These are phyloP conservation scores for Deilephila elpenor DNA, from an alignment of 2,888 invertebrate genomes.

Conservation along the genomic window DNA sequence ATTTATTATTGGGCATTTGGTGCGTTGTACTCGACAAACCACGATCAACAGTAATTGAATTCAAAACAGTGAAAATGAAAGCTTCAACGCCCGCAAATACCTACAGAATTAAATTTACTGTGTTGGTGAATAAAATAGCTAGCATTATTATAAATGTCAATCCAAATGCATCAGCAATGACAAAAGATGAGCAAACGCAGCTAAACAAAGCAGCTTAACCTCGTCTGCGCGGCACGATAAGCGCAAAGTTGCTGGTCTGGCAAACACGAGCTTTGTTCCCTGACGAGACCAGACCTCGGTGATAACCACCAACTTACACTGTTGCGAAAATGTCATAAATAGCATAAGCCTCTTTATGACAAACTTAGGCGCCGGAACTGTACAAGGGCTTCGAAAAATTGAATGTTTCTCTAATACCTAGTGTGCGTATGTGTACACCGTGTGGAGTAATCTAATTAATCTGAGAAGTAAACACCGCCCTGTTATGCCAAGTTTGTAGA, in stretches of 20 bases:
- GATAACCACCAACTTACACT: conserved; percentile 1
- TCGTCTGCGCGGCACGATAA: conserved; percentile 16
- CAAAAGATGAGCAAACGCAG: conserved; percentile 8
- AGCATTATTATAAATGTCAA: neutral
- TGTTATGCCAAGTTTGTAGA: neutral
- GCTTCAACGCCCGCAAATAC: too few species aligned
- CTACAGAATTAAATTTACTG: too few species aligned
- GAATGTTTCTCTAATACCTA: too few species aligned
- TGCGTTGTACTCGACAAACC: too few species aligned
- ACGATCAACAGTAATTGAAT: too few species aligned
- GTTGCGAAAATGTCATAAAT: neutral
- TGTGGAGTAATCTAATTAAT: conserved; percentile 1
- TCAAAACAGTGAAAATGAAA: too few species aligned
- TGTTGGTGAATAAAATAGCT: too few species aligned
- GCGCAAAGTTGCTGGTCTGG: conserved; percentile 17
- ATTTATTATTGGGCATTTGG: too few species aligned
- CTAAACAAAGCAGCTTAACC: conserved; percentile 6
- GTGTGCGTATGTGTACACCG: neutral
- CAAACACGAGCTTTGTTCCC: conserved; percentile 1
- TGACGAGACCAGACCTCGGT: neutral
- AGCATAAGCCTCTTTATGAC: neutral
- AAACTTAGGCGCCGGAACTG: neutral
- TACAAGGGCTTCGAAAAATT: too few species aligned
- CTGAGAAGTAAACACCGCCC: neutral
- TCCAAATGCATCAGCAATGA: neutral